These are phyloP conservation scores for Nothobranchius kuhntae DNA, from an alignment of 2,113 vertebrate genomes.

Conservation along the genomic window DNA sequence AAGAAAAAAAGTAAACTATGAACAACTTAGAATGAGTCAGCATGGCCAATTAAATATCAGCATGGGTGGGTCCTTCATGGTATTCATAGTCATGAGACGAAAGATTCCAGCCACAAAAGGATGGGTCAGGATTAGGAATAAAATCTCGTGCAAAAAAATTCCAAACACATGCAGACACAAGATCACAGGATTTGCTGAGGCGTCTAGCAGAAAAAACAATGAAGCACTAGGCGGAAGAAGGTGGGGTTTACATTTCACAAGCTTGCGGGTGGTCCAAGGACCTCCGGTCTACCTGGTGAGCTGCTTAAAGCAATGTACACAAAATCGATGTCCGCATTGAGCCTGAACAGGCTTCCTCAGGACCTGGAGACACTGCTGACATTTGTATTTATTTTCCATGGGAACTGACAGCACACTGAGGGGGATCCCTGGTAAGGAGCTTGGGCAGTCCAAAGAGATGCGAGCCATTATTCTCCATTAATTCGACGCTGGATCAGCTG, in stretches of 20 bases:
- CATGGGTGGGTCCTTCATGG: constrained; percentile 42
- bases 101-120: constrained; percentile 41
- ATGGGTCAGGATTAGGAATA: constrained; percentile 35
- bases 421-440: constrained; percentile 85
- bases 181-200: constrained; percentile 35
- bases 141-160: constrained; percentile 17
- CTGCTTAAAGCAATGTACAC: constrained; percentile 85
- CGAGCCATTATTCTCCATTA: constrained; percentile 73
- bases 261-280: constrained; percentile 24
- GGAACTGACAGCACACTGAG: constrained; percentile 86
- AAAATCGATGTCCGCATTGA: constrained; percentile 94
- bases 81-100: constrained; percentile 35
- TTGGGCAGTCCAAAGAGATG: constrained; percentile 78
- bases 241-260: constrained; percentile 30
- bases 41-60: constrained; percentile 15
- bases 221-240: constrained; percentile 18
- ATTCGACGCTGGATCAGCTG: constrained; percentile 52
- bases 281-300: constrained; percentile 85
- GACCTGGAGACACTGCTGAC: constrained; percentile 87
- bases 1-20: constrained; percentile 16
- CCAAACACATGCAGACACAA: constrained; percentile 33
- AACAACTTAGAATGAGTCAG: constrained; percentile 35
- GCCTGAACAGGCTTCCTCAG: constrained; percentile 90
- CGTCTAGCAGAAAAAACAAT: constrained; percentile 30
- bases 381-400: constrained; percentile 92